A percentile compares a stretch with the other conserved stretches of the same genome.
phyloP scores from a whole-genome alignment of 1,140 invertebrate species.

The Ladona fulva region DNA sequence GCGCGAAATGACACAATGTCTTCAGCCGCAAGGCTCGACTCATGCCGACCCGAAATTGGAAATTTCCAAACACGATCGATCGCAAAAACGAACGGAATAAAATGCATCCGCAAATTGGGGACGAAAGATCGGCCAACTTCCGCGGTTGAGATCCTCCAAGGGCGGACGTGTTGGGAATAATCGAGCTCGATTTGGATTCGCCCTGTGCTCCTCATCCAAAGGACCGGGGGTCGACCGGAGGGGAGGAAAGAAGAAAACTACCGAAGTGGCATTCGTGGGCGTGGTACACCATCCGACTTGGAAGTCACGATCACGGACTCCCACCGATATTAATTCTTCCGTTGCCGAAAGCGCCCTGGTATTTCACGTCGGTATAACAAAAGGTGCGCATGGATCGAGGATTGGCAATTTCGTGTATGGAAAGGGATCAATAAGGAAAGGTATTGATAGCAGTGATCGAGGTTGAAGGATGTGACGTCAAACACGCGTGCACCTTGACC shows the following conservation, averaged over 20 bases:
- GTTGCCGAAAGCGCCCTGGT: not conserved
- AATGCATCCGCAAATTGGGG: no score
- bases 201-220: not conserved
- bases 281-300: not conserved
- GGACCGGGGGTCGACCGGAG: not conserved
- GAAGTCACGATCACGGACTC: not conserved
- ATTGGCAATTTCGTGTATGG: not conserved
- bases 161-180: no score
- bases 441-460: constrained; percentile 1
- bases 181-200: no score
- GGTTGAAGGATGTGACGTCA: not conserved
- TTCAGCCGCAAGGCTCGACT: no score
- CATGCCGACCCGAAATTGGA: no score
- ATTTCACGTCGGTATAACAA: not conserved
- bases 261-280: not conserved
- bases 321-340: not conserved
- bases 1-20: no score
- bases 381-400: not conserved
- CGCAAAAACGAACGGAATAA: no score
- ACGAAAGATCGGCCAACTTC: no score
- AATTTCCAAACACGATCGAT: no score
- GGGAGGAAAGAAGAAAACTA: not conserved
- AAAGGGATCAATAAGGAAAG: not conserved
- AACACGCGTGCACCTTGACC: not conserved
- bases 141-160: no score